phyloP scores from a whole-genome alignment of 2,888 invertebrate species.

The Cheilosia soror region DNA sequence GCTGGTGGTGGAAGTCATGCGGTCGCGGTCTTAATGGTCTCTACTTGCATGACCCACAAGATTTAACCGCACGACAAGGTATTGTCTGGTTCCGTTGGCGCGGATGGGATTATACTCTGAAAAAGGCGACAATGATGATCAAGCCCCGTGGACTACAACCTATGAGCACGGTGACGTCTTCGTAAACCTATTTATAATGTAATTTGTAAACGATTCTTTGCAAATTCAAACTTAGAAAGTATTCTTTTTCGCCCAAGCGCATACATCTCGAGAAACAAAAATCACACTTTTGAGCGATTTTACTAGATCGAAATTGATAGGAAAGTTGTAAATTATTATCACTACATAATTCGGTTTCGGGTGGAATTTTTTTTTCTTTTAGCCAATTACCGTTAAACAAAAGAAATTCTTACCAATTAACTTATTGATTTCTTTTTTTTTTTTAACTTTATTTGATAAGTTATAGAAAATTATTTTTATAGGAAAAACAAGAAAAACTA shows the following conservation, averaged over 20 bases:
- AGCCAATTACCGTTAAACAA: conserved; percentile 66
- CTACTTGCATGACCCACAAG: conserved; percentile 95
- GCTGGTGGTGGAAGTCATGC: conserved; percentile 98
- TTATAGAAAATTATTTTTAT: conserved; percentile 66
- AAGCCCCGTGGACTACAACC: conserved; percentile 86
- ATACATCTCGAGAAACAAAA: conserved; percentile 58
- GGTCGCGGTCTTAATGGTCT: conserved; percentile 95
- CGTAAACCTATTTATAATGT: conserved; percentile 53
- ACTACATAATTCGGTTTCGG: conserved; percentile 27
- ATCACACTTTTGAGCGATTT: conserved; percentile 29
- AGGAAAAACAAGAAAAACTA: conserved; percentile 40
- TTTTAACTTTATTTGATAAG: conserved; percentile 55
- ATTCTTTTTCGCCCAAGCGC: conserved; percentile 55
- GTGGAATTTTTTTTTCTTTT: conserved; percentile 59
- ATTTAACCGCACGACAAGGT: conserved; percentile 94
- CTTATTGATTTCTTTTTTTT: conserved; percentile 55
- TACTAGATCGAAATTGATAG: conserved; percentile 33
- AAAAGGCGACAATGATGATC: conserved; percentile 96
- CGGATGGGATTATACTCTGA: conserved; percentile 97
- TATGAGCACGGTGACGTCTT: conserved; percentile 78
- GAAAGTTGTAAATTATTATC: conserved; percentile 50
- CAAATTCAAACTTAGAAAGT: conserved; percentile 65
- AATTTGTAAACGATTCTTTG: conserved; percentile 51
- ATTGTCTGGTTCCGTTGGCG: conserved; percentile 98
- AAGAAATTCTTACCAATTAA: conserved; percentile 60